phyloP scores from a whole-genome alignment of 2,888 invertebrate species.

The Dicroscelio sp. region DNA sequence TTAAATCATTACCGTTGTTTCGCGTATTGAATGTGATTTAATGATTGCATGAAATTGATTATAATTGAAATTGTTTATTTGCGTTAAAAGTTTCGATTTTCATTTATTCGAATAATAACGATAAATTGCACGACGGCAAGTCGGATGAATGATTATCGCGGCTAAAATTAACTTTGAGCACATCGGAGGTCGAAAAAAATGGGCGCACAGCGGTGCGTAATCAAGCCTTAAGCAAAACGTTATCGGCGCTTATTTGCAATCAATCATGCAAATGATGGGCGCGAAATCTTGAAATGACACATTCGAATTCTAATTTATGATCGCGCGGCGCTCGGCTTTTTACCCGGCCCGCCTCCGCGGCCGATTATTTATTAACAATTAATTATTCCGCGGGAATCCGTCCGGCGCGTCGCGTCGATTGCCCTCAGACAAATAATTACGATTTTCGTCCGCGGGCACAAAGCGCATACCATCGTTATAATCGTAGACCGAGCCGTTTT shows the following conservation, averaged over 20 bases:
- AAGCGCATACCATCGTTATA: slow-evolving; percentile 61
- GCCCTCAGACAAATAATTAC: slow-evolving; percentile 60
- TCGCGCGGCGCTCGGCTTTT: slow-evolving; percentile 55
- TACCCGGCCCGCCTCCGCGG: slow-evolving; percentile 42
- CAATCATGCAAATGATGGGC: slow-evolving; percentile 90
- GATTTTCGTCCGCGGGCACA: slow-evolving; percentile 56
- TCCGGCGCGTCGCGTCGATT: slow-evolving; percentile 59
- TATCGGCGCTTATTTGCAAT: slow-evolving; percentile 86
- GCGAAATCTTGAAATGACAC: slow-evolving; percentile 89
- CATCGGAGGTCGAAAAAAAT: slow-evolving; percentile 40
- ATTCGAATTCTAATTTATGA: slow-evolving; percentile 89
- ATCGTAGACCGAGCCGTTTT: slow-evolving; percentile 56
- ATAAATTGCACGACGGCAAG: slow-evolving; percentile 41
- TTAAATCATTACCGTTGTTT: too few relatives aligned
- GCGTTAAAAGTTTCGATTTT: background rate
- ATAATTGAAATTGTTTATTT: too few relatives aligned
- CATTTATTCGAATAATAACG: slow-evolving; percentile 40
- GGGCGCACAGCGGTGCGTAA: slow-evolving; percentile 20
- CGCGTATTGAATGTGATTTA: too few relatives aligned
- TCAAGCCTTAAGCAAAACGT: slow-evolving; percentile 68
- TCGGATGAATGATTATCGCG: slow-evolving; percentile 53
- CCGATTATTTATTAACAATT: slow-evolving; percentile 78
- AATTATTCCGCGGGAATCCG: slow-evolving; percentile 68
- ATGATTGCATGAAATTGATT: too few relatives aligned
- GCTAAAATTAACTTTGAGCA: slow-evolving; percentile 48